Evolutionary conservation across 2,113 vertebrate species (phyloP), one percentile per base, ranked within the genome.

Genomic region (Pseudopodoces humilis): DNA sequence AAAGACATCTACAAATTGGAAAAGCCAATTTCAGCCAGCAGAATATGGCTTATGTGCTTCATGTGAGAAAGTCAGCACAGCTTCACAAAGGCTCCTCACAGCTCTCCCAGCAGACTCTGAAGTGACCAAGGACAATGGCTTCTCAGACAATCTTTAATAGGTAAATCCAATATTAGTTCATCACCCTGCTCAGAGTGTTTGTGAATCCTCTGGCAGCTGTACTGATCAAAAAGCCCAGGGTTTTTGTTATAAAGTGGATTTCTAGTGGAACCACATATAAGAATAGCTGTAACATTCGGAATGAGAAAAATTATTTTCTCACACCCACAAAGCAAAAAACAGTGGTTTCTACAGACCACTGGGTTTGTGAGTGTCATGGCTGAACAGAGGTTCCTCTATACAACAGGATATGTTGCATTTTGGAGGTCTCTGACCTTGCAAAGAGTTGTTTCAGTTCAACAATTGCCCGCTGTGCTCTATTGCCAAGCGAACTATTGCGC

Each of bases 1-100:
- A 76, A 94, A 95, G 75, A 56, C 22, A 79, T 85, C 83, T 53
- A 78, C 60, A 94, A 94, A 94, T 56, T 65, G 72, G 47, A 71
- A 94, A 95, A 86, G 22, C 70, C 39, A 39, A 39, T 39, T 94
- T 80, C 58, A 69, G 35, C n/a, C 62, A 62, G 49, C 13, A 63
- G 53, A 82, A 69, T 25, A 35, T 24, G 44, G 47, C 22, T 94
- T 74, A 74, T 53, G n/a, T 62, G 37, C 72, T 86, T 78, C 19
- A 8, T 3, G 2, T 19, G 68, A 69, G 67, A 93, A 88, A 85
- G 27, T 31, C 7, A 6, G 79, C 27, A 39, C 22, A 78, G 83
- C 62, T 94, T 94, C 65, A 46, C 35, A 83, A 53, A 86, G 17
- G 31, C 64, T 39, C 33, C 52, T 74, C 43, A 52, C 6, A 5